A percentile compares a stretch with the other conserved stretches of the same genome.
Evolutionary conservation across 2,888 invertebrate genomes (phyloP).

Genomic region (Aporophyla lueneburgensis): DNA sequence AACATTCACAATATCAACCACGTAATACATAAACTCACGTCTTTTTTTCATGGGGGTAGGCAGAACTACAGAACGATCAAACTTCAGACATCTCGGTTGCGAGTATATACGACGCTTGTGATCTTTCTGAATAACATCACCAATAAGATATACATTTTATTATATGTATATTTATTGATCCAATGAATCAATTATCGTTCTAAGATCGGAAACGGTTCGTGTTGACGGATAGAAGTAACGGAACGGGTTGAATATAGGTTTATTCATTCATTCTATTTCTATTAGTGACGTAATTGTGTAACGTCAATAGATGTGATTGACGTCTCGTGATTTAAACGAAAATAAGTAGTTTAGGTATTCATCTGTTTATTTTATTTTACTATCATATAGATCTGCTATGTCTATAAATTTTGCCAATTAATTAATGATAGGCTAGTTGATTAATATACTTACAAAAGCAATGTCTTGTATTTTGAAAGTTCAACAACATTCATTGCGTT

Average conservation of each 20-base stretch:
- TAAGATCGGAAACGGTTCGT: conserved; percentile 4
- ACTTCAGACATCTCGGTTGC: no score
- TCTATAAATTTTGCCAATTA: not conserved
- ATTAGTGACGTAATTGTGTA: conserved; percentile 19
- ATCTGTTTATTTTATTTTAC: not conserved
- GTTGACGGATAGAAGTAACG: conserved; percentile 4
- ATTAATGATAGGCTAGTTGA: no score
- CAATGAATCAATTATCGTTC: conserved; percentile 2
- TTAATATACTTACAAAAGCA: no score
- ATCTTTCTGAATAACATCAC: no score
- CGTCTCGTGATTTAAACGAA: not conserved
- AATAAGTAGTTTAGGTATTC: no score
- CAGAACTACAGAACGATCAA: no score
- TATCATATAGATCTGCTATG: not conserved
- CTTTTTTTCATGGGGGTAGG: no score
- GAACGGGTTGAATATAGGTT: not conserved
- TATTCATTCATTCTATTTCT: conserved; percentile 24
- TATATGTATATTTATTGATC: not conserved
- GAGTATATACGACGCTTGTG: no score
- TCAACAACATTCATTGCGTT: not conserved
- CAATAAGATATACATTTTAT: no score
- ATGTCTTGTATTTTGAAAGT: not conserved
- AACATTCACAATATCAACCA: not conserved
- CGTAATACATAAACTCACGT: no score
- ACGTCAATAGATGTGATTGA: conserved; percentile 13